phyloP scores from a whole-genome alignment of 2,113 vertebrate genomes.

The Erythrolamprus reginae region DNA sequence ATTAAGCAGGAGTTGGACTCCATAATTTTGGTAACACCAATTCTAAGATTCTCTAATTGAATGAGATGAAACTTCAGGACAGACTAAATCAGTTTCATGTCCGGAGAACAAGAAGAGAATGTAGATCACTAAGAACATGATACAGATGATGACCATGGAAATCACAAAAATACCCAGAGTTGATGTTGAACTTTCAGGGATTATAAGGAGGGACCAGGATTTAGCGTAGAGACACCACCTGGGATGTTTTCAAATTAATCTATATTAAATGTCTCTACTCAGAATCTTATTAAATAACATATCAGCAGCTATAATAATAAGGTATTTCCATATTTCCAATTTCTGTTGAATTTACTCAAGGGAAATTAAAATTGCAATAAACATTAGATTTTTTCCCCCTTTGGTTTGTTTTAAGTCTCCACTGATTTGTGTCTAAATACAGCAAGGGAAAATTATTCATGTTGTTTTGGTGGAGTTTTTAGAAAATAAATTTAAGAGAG shows the following conservation, averaged over 20 bases:
- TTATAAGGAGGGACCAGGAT: not conserved
- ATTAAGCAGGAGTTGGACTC: not conserved
- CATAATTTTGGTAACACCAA: not conserved
- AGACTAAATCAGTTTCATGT: not conserved
- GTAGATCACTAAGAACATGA: not conserved
- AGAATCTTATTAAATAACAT: not conserved
- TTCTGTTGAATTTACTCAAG: conserved; percentile 18
- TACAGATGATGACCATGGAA: not conserved
- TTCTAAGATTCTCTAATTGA: not conserved
- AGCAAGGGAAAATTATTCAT: not conserved
- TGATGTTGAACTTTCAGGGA: not conserved
- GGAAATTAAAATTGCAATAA: not conserved
- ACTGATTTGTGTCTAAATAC: not conserved
- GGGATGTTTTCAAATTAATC: not conserved
- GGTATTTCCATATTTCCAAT: not conserved
- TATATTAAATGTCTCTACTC: not conserved
- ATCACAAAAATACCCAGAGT: not conserved
- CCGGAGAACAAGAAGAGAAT: not conserved
- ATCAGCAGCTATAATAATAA: not conserved
- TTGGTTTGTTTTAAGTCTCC: not conserved
- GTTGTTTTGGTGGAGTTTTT: not conserved
- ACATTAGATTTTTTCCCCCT: not conserved
- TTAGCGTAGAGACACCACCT: not conserved
- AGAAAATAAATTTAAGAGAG: not conserved
- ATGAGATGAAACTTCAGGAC: not conserved